Conservation (phyloP, 2,888 invertebrate genomes). For the Nemapogon koenigi region DNA sequence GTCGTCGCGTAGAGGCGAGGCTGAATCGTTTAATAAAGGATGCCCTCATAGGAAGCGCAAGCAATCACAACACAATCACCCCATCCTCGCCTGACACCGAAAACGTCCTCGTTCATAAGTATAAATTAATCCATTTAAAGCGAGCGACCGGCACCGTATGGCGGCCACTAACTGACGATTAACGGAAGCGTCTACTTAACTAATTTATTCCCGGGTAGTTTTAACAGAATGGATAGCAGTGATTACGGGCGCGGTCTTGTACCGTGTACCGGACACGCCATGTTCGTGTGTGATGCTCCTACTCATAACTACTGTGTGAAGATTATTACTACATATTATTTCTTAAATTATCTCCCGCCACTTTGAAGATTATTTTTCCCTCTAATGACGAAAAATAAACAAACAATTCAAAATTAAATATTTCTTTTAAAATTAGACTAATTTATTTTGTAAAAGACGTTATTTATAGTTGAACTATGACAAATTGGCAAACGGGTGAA, state of each 20-base stretch:
- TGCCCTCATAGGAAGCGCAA: constrained; percentile 56
- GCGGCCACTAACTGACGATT: constrained; percentile 56
- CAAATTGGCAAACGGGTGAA: no score
- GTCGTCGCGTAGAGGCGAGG: constrained; percentile 16
- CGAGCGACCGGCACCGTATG: constrained; percentile 30
- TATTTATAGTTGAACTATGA: no score
- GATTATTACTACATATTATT: no score
- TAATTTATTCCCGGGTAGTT: constrained; percentile 66
- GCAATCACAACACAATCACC: constrained; percentile 64
- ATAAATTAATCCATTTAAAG: constrained; percentile 67
- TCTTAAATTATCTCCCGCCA: no score
- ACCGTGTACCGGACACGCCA: no score
- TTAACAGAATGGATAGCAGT: constrained; percentile 67
- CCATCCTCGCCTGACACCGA: constrained; percentile 63
- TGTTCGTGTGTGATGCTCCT: no score
- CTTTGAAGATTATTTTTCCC: no score
- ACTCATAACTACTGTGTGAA: no score
- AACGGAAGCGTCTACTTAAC: constrained; percentile 67
- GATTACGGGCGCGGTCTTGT: constrained; percentile 48
- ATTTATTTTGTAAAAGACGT: no score
- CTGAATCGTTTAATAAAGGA: constrained; percentile 42
- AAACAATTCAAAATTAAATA: no score
- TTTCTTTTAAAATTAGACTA: no score
- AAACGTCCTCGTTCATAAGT: constrained; percentile 64
- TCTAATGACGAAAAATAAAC: no score